Evolutionary conservation across 1,140 invertebrate species (phyloP).

Genomic region (Mercenaria mercenaria): DNA sequence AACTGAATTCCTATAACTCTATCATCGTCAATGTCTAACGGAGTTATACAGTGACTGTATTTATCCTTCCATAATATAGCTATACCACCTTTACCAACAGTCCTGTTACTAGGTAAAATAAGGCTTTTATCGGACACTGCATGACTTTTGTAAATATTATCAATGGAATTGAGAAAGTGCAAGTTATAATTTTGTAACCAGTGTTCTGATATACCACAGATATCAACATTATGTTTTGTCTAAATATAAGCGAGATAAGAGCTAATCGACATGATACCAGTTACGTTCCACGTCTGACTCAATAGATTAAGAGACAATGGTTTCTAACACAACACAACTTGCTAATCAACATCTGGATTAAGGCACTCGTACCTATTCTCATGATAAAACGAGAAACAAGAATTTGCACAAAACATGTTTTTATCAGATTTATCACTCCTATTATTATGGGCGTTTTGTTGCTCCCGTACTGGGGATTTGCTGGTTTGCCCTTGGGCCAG

Average conservation of each 20-base stretch:
- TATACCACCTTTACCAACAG: constrained; percentile 21
- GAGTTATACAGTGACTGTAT: background rate
- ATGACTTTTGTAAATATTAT: background rate
- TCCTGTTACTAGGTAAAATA: background rate
- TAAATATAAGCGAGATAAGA: background rate
- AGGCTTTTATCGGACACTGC: background rate
- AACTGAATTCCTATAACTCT: background rate
- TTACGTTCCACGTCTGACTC: constrained; percentile 13
- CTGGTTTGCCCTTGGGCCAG: background rate
- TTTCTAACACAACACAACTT: no score
- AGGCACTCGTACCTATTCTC: no score
- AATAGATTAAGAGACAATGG: no score
- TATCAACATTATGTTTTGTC: background rate
- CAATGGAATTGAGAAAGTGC: background rate
- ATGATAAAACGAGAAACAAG: no score
- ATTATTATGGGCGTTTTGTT: background rate
- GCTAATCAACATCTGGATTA: background rate
- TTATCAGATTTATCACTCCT: background rate
- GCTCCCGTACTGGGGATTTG: background rate
- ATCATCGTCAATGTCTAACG: constrained; percentile 7
- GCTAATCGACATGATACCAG: constrained; percentile 10
- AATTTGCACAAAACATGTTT: no score
- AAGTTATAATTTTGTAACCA: background rate
- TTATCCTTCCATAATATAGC: background rate
- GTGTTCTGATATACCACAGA: constrained; percentile 29